Evolutionary conservation across 2,113 vertebrate genomes (phyloP).

Genomic region (Oceanodroma tethys): DNA sequence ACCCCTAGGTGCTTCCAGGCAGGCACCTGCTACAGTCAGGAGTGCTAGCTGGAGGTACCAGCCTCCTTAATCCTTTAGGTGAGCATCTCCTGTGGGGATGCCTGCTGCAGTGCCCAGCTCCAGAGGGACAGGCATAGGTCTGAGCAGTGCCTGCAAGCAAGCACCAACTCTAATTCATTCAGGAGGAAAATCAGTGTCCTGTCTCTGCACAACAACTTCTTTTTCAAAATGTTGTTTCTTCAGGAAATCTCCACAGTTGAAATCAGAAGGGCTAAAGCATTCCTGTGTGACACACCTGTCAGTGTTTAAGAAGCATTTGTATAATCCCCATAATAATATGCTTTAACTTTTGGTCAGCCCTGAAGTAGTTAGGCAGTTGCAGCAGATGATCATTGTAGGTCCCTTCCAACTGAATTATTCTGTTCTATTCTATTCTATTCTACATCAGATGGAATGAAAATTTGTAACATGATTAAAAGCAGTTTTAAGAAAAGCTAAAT

Average conservation of each 20-base stretch:
- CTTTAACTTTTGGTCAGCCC: neutral
- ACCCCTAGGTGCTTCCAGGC: neutral
- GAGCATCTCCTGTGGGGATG: neutral
- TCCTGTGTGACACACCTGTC: neutral
- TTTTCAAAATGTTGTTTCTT: neutral
- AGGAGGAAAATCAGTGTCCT: neutral
- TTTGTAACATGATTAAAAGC: neutral
- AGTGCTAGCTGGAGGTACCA: neutral
- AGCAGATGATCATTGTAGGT: neutral
- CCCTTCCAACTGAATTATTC: neutral
- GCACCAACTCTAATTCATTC: neutral
- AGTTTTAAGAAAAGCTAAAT: neutral
- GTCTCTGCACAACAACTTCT: neutral
- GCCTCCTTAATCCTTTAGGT: neutral
- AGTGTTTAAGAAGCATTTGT: neutral
- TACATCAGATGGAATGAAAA: neutral
- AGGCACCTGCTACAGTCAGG: neutral
- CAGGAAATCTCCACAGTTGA: neutral
- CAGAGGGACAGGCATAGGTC: neutral
- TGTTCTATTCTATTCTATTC: neutral
- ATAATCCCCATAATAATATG: neutral
- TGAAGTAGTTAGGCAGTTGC: neutral
- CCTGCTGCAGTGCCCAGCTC: neutral
- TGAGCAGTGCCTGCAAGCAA: neutral
- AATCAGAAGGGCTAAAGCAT: neutral